Percentiles rank a stretch among this genome's conserved stretches.
phyloP scores from a whole-genome alignment of 2,888 invertebrate species.

The Pheosia tremula region DNA sequence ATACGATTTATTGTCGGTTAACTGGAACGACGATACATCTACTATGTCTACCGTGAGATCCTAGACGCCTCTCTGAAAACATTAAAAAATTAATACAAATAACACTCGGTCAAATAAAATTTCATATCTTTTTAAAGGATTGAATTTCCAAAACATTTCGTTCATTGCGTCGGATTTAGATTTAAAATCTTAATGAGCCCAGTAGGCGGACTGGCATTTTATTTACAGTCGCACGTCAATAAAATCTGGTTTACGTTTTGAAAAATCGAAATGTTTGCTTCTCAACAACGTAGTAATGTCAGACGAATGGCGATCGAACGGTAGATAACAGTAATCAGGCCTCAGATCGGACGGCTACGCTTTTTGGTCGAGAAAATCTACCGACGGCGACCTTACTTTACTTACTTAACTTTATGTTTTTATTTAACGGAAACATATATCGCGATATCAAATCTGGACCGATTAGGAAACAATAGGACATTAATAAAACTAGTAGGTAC shows the following conservation, averaged over 20 bases:
- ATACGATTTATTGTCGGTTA: conserved; percentile 80
- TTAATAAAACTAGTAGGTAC: conserved; percentile 70
- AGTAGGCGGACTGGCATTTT: conserved; percentile 50
- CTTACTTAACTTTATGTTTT: conserved; percentile 70
- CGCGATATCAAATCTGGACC: conserved; percentile 71
- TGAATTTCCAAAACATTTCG: conserved; percentile 55
- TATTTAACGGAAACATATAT: conserved; percentile 79
- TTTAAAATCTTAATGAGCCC: conserved; percentile 54
- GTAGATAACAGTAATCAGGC: conserved; percentile 67
- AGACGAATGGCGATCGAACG: conserved; percentile 65
- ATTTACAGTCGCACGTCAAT: conserved; percentile 52
- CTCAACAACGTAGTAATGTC: conserved; percentile 59
- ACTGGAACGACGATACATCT: conserved; percentile 73
- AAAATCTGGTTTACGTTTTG: conserved; percentile 54
- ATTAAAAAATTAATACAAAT: conserved; percentile 68
- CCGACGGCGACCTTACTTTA: conserved; percentile 63
- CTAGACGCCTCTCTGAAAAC: conserved; percentile 56
- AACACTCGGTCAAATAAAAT: conserved; percentile 46
- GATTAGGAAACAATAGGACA: conserved; percentile 81
- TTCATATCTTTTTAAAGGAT: conserved; percentile 44
- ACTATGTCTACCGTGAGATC: conserved; percentile 61
- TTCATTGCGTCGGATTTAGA: conserved; percentile 38
- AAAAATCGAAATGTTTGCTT: conserved; percentile 63
- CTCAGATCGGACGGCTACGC: conserved; percentile 65
- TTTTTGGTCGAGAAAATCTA: conserved; percentile 65